Conservation (phyloP, 1,140 invertebrate species). For the Pemphigus obesinymphae region DNA sequence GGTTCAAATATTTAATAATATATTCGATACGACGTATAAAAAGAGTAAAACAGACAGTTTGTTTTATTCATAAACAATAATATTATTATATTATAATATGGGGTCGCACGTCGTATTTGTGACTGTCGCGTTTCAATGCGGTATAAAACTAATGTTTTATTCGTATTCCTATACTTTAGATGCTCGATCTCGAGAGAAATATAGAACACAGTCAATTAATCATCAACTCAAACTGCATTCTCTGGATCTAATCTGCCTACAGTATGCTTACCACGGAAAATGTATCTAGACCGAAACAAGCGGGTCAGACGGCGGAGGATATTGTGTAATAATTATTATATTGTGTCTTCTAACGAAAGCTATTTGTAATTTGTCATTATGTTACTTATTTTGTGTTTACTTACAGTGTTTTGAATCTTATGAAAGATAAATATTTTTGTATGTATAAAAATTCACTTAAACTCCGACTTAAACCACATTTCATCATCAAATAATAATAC, state of each 20-base stretch:
- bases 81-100: no score
- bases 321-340: conserved; percentile 21
- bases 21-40: neutral
- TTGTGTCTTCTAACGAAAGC: conserved; percentile 16
- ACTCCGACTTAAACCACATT: neutral
- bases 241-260: neutral
- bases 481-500: neutral
- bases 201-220: neutral
- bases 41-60: neutral
- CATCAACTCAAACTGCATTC: conserved; percentile 29
- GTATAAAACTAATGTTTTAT: neutral
- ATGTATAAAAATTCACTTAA: neutral
- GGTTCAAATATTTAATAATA: neutral
- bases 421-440: neutral
- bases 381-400: neutral
- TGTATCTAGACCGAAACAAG: conserved; percentile 39
- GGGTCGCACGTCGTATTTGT: neutral
- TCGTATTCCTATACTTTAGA: neutral
- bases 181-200: neutral
- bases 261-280: neutral
- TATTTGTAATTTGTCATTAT: conserved; percentile 22
- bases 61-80: neutral
- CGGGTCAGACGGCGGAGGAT: conserved; percentile 12
- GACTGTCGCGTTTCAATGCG: neutral
- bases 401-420: neutral